Conservation (phyloP, 2,797 vertebrate species). For the Anguilla pacifica region DNA sequence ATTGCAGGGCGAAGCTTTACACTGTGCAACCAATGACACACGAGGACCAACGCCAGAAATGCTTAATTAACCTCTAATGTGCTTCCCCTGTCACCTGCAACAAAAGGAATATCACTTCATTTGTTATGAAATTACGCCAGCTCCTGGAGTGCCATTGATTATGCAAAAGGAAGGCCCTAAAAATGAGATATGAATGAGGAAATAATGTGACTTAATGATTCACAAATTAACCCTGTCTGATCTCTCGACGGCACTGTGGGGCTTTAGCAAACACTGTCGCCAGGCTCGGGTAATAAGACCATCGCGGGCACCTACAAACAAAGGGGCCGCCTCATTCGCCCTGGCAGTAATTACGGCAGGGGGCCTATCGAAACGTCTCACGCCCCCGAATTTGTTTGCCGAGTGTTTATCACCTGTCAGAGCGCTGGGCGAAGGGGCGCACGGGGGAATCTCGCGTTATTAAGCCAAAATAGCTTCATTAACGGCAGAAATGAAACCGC, state of each 20-base stretch:
- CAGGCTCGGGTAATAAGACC: slow-evolving; percentile 57
- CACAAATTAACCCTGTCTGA: slow-evolving; percentile 67
- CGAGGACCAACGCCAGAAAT: slow-evolving; percentile 62
- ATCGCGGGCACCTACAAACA: slow-evolving; percentile 49
- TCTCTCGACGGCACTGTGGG: slow-evolving; percentile 46
- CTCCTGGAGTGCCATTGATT: slow-evolving; percentile 66
- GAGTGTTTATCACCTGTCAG: slow-evolving; percentile 34
- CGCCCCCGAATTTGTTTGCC: slow-evolving; percentile 31
- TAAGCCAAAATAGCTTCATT: slow-evolving; percentile 48
- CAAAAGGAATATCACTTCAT: slow-evolving; percentile 71
- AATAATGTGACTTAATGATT: slow-evolving; percentile 70
- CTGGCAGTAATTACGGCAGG: slow-evolving; percentile 47
- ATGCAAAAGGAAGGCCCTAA: slow-evolving; percentile 59
- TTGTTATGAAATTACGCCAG: slow-evolving; percentile 66
- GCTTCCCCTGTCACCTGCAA: slow-evolving; percentile 66
- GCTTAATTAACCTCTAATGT: slow-evolving; percentile 70
- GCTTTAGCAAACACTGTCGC: slow-evolving; percentile 46
- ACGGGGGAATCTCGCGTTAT: slow-evolving; percentile 44
- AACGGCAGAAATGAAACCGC: slow-evolving; percentile 39
- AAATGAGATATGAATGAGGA: slow-evolving; percentile 57
- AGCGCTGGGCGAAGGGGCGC: slow-evolving; percentile 38
- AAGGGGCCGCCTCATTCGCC: slow-evolving; percentile 45
- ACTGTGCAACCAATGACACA: slow-evolving; percentile 61
- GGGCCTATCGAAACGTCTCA: slow-evolving; percentile 42
- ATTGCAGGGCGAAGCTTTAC: not conserved